Conservation (phyloP, 2,113 vertebrate genomes). For the Dasyprocta punctata region DNA sequence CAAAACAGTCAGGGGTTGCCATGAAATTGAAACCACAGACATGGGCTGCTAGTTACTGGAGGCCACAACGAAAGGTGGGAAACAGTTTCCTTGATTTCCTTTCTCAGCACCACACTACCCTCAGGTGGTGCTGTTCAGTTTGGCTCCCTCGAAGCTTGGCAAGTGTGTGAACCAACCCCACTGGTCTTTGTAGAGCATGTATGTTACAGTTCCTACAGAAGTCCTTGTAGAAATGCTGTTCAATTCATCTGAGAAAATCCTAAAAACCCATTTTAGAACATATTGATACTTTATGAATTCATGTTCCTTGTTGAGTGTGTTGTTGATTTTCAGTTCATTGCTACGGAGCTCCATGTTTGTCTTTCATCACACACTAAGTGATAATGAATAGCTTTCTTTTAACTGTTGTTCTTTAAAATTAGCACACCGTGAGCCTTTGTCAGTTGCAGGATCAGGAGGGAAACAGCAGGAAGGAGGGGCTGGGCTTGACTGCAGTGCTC, state of each 20-base stretch:
- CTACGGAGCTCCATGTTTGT: background rate
- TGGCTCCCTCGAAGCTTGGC: background rate
- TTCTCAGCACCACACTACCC: background rate
- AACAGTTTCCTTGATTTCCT: background rate
- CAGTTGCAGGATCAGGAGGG: background rate
- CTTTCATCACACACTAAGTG: background rate
- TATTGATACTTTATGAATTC: background rate
- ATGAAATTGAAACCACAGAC: background rate
- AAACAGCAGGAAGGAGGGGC: background rate
- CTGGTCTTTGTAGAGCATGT: background rate
- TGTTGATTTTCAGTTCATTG: background rate
- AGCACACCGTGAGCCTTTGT: background rate
- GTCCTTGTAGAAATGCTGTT: background rate
- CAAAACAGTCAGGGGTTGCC: background rate
- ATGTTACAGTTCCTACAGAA: background rate
- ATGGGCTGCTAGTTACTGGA: background rate
- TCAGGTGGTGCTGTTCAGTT: background rate
- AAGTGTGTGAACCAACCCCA: rapidly evolving
- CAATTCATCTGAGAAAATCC: background rate
- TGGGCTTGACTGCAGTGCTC: background rate
- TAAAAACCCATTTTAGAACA: background rate
- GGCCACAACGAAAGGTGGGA: background rate
- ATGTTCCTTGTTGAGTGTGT: background rate
- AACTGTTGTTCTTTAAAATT: background rate
- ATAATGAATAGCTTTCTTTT: background rate